A percentile compares a stretch with the other conserved stretches of the same genome.
phyloP scores from a whole-genome alignment of 2,797 vertebrate genomes.

The Orientallactaga sibirica region DNA sequence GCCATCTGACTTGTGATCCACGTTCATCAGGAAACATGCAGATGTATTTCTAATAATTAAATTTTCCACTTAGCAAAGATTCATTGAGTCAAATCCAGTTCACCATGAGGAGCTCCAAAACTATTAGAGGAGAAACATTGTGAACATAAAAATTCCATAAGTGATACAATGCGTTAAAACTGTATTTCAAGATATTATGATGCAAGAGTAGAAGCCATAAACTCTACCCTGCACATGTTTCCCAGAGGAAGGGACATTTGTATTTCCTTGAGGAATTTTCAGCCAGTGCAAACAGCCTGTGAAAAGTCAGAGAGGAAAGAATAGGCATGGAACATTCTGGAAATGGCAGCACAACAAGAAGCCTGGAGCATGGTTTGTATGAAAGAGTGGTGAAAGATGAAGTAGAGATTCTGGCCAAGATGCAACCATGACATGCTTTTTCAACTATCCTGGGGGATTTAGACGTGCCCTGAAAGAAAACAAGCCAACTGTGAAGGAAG shows the following conservation, averaged over 20 bases:
- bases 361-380: neutral
- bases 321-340: neutral
- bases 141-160: slow-evolving; percentile 34
- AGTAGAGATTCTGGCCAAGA: neutral
- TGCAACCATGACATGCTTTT: neutral
- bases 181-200: neutral
- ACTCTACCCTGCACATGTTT: neutral
- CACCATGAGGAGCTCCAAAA: neutral
- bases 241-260: neutral
- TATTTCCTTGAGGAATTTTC: slow-evolving; percentile 48
- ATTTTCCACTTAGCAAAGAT: slow-evolving; percentile 26
- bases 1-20: neutral
- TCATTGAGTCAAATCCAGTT: slow-evolving; percentile 14
- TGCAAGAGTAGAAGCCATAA: neutral
- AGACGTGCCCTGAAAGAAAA: slow-evolving; percentile 2
- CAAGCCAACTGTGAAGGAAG: slow-evolving; percentile 4
- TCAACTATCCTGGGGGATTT: neutral
- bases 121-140: neutral
- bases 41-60: slow-evolving; percentile 11
- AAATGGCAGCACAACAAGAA: neutral
- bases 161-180: neutral
- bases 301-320: slow-evolving; percentile 7
- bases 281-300: neutral
- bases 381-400: neutral
- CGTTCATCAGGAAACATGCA: neutral